These are phyloP conservation scores for Columba guinea DNA, from an alignment of 2,797 vertebrate genomes.

Conservation along the genomic window DNA sequence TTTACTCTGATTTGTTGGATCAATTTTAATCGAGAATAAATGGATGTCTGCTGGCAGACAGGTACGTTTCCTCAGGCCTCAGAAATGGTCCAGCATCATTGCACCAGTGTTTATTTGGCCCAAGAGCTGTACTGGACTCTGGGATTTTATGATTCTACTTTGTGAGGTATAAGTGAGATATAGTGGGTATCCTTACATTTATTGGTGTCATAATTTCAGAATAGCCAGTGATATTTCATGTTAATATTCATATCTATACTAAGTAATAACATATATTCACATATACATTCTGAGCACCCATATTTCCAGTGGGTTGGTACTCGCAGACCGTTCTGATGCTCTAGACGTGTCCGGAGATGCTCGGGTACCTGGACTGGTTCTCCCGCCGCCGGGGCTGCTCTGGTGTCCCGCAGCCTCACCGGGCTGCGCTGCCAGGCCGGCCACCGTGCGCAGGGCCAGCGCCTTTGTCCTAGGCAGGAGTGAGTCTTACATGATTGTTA, in stretches of 20 bases:
- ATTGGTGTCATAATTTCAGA: background rate
- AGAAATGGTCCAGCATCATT: background rate
- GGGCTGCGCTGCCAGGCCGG: background rate
- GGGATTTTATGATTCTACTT: background rate
- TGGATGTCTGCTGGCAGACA: background rate
- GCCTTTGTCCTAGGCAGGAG: background rate
- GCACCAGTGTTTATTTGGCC: background rate
- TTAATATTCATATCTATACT: background rate
- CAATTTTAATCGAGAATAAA: background rate
- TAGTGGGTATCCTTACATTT: background rate
- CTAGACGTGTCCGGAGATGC: background rate
- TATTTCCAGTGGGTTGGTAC: background rate
- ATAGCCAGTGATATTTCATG: background rate
- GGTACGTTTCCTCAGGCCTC: background rate
- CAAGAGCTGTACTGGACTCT: background rate
- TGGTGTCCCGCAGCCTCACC: background rate
- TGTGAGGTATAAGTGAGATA: background rate
- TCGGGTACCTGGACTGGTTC: fast-evolving
- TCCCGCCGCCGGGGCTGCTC: background rate
- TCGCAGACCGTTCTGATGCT: background rate
- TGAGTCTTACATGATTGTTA: background rate
- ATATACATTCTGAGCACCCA: background rate
- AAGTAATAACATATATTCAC: background rate
- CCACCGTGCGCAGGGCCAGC: background rate
- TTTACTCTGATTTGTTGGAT: background rate